phyloP scores from a whole-genome alignment of 2,888 invertebrate genomes.

The Chloroclystis v-ata region DNA sequence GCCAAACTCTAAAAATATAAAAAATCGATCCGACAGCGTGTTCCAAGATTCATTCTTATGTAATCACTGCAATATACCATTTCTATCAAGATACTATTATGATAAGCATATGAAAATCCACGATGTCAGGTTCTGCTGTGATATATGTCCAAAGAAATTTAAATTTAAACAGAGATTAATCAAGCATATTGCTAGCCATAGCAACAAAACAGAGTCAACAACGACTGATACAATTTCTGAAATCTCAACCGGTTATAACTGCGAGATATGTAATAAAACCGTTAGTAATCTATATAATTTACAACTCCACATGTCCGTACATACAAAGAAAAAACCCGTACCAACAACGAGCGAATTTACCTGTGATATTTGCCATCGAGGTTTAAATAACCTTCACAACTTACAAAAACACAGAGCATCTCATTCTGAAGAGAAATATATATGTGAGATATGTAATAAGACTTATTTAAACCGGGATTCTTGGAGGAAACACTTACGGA shows the following conservation, averaged over 20 bases:
- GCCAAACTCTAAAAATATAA: not conserved
- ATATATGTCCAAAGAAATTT: not conserved
- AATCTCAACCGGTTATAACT: not conserved
- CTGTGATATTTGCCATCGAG: slow-evolving; percentile 2
- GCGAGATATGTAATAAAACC: slow-evolving; percentile 6
- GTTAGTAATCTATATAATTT: not conserved
- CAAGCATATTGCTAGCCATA: not conserved
- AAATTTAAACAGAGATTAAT: slow-evolving; percentile 1
- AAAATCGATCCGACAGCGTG: not conserved
- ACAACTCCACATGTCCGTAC: not conserved
- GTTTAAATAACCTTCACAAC: not conserved
- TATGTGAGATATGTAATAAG: not conserved
- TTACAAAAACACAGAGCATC: not conserved
- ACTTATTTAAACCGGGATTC: not conserved
- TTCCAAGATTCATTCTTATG: not conserved
- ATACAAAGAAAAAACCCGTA: not conserved
- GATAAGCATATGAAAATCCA: not conserved
- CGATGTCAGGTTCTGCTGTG: not conserved
- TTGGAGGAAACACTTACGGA: slow-evolving; percentile 1
- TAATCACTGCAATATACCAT: not conserved
- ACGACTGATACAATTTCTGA: not conserved
- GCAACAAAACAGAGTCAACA: not conserved
- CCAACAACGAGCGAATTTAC: not conserved
- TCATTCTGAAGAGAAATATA: not conserved
- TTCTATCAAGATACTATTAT: not conserved